A percentile compares a stretch with the other conserved stretches of the same genome.
Conservation (phyloP, 2,113 vertebrate genomes). For the Oostethus manadensis region DNA sequence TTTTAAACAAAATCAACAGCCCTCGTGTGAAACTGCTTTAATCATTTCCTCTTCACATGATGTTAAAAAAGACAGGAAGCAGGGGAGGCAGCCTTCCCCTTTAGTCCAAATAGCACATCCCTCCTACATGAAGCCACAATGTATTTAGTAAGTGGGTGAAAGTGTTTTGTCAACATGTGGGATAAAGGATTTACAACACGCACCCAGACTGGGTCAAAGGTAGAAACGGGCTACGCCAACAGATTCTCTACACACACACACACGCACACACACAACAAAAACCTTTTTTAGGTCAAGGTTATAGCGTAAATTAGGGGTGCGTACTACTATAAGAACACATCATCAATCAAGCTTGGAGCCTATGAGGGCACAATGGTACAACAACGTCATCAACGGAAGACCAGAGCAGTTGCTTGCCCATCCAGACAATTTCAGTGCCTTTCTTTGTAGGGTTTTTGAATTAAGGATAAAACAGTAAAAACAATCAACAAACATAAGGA, state of each 20-base stretch:
- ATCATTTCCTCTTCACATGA: constrained; percentile 33
- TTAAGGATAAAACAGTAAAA: no score
- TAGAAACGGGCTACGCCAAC: background rate
- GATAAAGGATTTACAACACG: constrained; percentile 19
- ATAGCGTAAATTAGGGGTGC: constrained; percentile 26
- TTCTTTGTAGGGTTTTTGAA: no score
- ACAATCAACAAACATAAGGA: no score
- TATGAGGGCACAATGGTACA: background rate
- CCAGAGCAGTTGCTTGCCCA: no score
- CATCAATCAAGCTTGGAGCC: background rate
- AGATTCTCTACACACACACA: constrained; percentile 52
- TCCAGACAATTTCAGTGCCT: no score
- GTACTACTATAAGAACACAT: background rate
- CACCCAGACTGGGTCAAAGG: constrained; percentile 41
- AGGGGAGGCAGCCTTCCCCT: constrained; percentile 8
- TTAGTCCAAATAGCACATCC: constrained; percentile 18
- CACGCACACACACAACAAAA: constrained; percentile 43
- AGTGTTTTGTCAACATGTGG: constrained; percentile 48
- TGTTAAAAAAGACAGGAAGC: constrained; percentile 22
- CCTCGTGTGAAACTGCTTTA: constrained; percentile 12
- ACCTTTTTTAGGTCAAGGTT: constrained; percentile 32
- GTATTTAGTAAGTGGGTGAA: constrained; percentile 49
- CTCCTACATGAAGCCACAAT: background rate
- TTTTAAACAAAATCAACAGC: constrained; percentile 1
- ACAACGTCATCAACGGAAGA: no score